Conservation (phyloP, 2,797 vertebrate genomes). For the Graptemys geographica region DNA sequence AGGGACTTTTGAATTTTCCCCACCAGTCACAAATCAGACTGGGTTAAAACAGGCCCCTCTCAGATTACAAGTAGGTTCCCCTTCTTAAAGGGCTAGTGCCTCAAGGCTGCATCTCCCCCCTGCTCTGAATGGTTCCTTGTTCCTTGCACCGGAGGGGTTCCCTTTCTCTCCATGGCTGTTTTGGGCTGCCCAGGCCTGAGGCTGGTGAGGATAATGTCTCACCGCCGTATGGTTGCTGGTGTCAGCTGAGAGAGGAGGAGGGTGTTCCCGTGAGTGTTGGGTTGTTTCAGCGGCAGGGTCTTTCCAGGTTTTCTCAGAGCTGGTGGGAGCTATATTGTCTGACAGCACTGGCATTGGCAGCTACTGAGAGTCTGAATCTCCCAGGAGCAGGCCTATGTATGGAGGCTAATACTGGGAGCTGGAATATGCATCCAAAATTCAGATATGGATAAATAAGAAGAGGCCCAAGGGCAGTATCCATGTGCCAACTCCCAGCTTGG, state of each 20-base stretch:
- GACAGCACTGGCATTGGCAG: neutral
- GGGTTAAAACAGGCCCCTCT: constrained; percentile 51
- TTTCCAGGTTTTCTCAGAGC: neutral
- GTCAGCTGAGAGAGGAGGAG: neutral
- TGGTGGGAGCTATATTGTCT: neutral
- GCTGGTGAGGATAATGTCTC: neutral
- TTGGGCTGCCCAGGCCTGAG: neutral
- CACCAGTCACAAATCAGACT: constrained; percentile 65
- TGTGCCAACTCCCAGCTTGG: neutral
- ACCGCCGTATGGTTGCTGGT: neutral
- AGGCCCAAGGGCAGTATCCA: neutral
- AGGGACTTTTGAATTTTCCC: constrained; percentile 68
- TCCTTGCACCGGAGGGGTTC: neutral
- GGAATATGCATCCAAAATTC: neutral
- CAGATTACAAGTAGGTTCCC: constrained; percentile 61
- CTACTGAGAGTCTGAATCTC: neutral
- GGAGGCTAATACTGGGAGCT: neutral
- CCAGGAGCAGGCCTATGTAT: neutral
- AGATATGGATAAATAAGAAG: neutral
- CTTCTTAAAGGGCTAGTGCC: constrained; percentile 69
- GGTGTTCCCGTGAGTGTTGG: neutral
- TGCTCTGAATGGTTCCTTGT: constrained; percentile 61
- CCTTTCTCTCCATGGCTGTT: neutral
- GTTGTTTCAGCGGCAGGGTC: neutral
- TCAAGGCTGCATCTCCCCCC: neutral